Evolutionary conservation across 2,888 invertebrate genomes (phyloP).

Genomic region (Allacma fusca): DNA sequence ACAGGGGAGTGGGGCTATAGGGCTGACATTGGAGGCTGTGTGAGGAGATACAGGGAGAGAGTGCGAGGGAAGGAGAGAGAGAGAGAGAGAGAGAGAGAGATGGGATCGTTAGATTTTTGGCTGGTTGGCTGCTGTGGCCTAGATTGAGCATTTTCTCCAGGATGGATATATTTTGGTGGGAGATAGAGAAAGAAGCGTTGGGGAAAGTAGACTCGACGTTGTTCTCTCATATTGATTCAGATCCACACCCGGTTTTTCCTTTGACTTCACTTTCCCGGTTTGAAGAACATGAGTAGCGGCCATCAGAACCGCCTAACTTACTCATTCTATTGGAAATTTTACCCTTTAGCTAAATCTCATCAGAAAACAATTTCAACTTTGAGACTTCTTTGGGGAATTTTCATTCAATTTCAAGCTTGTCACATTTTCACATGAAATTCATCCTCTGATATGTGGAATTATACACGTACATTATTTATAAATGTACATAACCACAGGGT

Average conservation of each 20-base stretch:
- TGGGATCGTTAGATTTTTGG: conserved; percentile 24
- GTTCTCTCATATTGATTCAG: conserved; percentile 60
- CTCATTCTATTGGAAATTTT: conserved; percentile 11
- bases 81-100: conserved; percentile 14
- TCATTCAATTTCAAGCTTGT: conserved; percentile 23
- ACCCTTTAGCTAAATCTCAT: conserved; percentile 26
- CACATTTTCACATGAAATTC: not conserved
- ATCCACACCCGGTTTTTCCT: conserved; percentile 59
- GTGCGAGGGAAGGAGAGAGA: conserved; percentile 11
- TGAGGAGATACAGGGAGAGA: conserved; percentile 14
- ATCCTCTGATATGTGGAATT: not conserved
- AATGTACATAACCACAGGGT: too few relatives aligned
- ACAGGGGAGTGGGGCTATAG: not conserved
- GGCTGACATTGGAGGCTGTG: conserved; percentile 4
- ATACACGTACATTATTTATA: too few relatives aligned
- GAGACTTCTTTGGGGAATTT: not conserved
- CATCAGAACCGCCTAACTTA: not conserved
- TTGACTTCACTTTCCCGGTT: conserved; percentile 36
- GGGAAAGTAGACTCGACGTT: conserved; percentile 51
- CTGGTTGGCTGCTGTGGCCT: conserved; percentile 20
- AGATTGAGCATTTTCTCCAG: conserved; percentile 20
- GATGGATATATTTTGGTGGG: conserved; percentile 12
- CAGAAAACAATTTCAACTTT: conserved; percentile 22
- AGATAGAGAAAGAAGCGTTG: not conserved
- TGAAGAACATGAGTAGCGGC: conserved; percentile 20